Base-by-base conservation (phyloP, 1,140 invertebrate species). In the Ladona fulva region DNA sequence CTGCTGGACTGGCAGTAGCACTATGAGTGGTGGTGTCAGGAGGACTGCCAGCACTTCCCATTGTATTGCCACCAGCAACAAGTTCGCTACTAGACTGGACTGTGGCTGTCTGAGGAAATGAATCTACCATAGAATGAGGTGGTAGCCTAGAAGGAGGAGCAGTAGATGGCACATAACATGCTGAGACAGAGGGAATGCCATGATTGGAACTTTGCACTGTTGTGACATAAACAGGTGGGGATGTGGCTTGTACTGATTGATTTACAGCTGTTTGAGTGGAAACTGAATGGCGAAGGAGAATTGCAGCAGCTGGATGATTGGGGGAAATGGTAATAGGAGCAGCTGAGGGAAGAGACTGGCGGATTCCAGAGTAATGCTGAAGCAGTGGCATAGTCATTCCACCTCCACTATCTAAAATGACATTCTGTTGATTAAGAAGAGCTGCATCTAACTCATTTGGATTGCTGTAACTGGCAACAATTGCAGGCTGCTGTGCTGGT, bases 241-340 rank as follows among this genome's bases (percentile, higher is more conserved):
- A 76, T 52, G 78, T 25, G 24, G 74, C 79, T 29, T 79, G 79
- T 12, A 76, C 76, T 80, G 89, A 87, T 80, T 90, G 89, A 82
- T 90, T 90, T 0, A 87, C 88, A 42, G 91, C 87, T 3, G 92
- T 92, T 83, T 93, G 92, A 5, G 91, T 93, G 0, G 91, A 92
- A 37, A 93, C 91, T 0, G 91, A 92, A 83, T 92, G 91, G 52
- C n/a, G 74, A 24, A 24, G 79, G 79, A 74, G 42, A 73, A 11
- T 25, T 29, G 44, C 29, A 22, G 25, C 76, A 19, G 52, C 14
- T 6, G 29, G 74, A 24, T 75, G 29, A 75, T 25, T 75, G 24
- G 74, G 29, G 24, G 29, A 66, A 19, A 66, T 66, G n/a, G 52
- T 66, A 22, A 66, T 66, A 22, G 52, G 52, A 22, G 52, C 52